Evolutionary conservation across 2,888 invertebrate genomes (phyloP), one percentile per base, ranked within the genome.

Genomic region (Papilio elwesi): DNA sequence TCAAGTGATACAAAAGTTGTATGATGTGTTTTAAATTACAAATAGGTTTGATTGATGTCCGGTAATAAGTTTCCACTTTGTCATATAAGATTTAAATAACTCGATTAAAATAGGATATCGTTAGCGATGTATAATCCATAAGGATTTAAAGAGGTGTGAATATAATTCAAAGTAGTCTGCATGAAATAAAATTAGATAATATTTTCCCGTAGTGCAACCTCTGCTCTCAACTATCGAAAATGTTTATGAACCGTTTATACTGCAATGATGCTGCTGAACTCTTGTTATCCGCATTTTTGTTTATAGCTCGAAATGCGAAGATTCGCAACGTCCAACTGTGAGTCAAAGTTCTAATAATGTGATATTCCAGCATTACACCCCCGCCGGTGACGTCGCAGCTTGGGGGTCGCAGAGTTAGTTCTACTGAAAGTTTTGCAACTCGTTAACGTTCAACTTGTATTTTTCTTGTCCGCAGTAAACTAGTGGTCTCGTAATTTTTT

Each of bases 341-440:
- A 57, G 75, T 74, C 75, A 73, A 76, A 79, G 78, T 80, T 80
- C 76, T 81, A 77, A 77, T 84, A 84, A 83, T 79, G 80, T 69
- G 76, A 84, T 84, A 83, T 82, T 78, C 78, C 77, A 76, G 78
- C 79, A 79, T 80, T 78, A 78, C 76, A 64, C 77, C 78, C 57
- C 69, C 74, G 73, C 80, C 82, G 80, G 80, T 82, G 81, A 73
- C 68, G 73, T 64, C 68, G 65, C 64, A 16, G 51, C 52, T 26
- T 64, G 36, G 57, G 59, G 26, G 57, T 51, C 48, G 16, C n/a
- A 47, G 81, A 76, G 78, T 75, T 75, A 76, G 78, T 75, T 75
- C 76, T 75, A 43, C 72, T 69, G 74, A 76, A 76, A 74, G 76
- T 84, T 62, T 85, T 76, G 74, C 79, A 83, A 82, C 80, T 83